These are phyloP conservation scores for Leptopilina myrica DNA, from an alignment of 2,888 invertebrate species.

Conservation along the genomic window DNA sequence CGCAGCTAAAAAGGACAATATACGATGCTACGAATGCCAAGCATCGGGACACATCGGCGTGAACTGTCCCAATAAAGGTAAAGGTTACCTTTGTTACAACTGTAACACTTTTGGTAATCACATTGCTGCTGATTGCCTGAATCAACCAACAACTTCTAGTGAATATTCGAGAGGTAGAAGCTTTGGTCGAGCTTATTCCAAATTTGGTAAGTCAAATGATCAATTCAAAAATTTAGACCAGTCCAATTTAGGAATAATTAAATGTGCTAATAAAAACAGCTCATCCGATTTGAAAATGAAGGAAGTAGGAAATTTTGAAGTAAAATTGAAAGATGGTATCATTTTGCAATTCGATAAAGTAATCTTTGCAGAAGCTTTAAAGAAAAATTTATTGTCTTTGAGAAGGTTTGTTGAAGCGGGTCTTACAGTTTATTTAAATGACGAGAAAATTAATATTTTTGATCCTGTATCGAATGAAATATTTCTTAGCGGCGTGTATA, in stretches of 20 bases:
- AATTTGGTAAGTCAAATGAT: slow-evolving; percentile 12
- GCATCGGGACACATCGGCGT: slow-evolving; percentile 6
- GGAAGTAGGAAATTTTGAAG: neutral
- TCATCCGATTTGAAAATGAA: neutral
- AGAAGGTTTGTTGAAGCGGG: neutral
- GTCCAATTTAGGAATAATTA: neutral
- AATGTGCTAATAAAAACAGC: slow-evolving; percentile 1
- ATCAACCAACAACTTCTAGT: neutral
- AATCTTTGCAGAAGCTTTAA: neutral
- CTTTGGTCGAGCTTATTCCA: neutral
- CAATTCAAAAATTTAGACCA: neutral
- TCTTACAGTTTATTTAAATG: neutral
- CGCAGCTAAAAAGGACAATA: neutral
- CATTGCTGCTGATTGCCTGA: slow-evolving; percentile 7
- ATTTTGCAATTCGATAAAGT: no score
- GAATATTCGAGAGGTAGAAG: neutral
- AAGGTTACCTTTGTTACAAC: neutral
- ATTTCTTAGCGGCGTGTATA: no score
- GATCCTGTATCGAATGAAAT: neutral
- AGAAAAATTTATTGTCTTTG: neutral
- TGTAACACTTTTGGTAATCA: slow-evolving; percentile 20
- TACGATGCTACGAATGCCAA: neutral
- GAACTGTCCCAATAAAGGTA: slow-evolving; percentile 4
- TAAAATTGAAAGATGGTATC: no score
- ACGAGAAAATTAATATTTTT: neutral